Conservation (phyloP, 2,888 invertebrate species). For the Eurytoma californica region DNA sequence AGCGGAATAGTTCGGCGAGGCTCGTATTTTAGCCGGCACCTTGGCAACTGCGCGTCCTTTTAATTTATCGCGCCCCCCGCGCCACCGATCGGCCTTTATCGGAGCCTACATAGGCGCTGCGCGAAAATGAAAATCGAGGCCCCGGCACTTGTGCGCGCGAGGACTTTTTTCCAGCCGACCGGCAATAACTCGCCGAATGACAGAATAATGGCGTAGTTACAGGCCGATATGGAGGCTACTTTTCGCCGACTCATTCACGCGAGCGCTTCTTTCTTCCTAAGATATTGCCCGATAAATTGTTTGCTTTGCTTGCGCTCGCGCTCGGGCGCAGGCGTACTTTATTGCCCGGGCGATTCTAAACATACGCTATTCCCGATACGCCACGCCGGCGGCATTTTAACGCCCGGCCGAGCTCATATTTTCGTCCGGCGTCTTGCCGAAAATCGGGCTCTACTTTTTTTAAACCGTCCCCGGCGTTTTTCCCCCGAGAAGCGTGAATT, state of each 20-base stretch:
- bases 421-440: constrained; percentile 34
- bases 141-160: neutral
- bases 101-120: neutral
- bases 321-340: constrained; percentile 9
- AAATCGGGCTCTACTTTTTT: constrained; percentile 25
- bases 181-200: constrained; percentile 38
- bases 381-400: neutral
- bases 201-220: constrained; percentile 39
- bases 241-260: constrained; percentile 16
- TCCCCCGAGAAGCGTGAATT: constrained; percentile 42
- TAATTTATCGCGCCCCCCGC: constrained; percentile 31
- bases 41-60: constrained; percentile 24
- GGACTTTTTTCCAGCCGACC: neutral
- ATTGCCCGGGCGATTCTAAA: constrained; percentile 45
- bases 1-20: constrained; percentile 13
- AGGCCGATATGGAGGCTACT: constrained; percentile 14
- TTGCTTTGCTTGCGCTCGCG: constrained; percentile 42
- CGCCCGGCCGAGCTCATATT: constrained; percentile 32
- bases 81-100: constrained; percentile 17
- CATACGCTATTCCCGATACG: constrained; percentile 14
- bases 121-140: constrained; percentile 1
- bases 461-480: constrained; percentile 25
- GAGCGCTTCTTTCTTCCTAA: constrained; percentile 17
- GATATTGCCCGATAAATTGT: constrained; percentile 49
- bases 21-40: constrained; percentile 34